Evolutionary conservation across 2,888 invertebrate species (phyloP), one percentile per base, ranked within the genome.

Genomic region (Acanthopleura granulata): DNA sequence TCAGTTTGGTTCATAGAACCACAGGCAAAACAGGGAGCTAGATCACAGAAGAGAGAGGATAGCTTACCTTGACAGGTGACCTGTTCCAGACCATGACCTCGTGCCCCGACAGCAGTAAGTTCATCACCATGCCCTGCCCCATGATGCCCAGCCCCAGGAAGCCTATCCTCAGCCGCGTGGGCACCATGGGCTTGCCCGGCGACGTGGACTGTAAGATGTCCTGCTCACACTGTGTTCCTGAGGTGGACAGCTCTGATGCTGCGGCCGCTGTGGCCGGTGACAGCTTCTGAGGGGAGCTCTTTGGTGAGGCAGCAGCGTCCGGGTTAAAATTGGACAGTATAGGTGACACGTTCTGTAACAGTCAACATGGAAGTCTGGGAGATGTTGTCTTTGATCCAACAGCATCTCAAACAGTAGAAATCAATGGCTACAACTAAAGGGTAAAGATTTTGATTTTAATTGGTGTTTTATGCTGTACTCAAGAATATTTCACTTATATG

Each of bases 91-190:
- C 94, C 82, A 95, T 93, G 74, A 98, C 96, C 88, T 94, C 95
- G 77, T 98, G 98, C 0, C 97, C 97, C 6, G 97, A 96, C 91
- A 95, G 95, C 86, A 98, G 93, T 74, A 98, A 93, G 91, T 98
- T 98, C 93, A 97, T 97, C 25, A 98, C 97, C 88, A 98, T 95
- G 40, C 97, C 97, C 77, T 95, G 94, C 72, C 98, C 98, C 95
- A 98, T 98, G 88, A 96, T 96, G 75, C 98, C 98, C 50, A 98
- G 93, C 0, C 98, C 98, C 49, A 98, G 93, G 91, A 98, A 98
- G 49, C 98, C 98, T 90, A 98, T 97, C 88, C 94, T 95, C 91
- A 95, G 93, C 80, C 93, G 93, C 29, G 97, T 96, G 0, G 98
- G 95, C 78, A 93, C 93, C 81, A 97, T 96, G 83, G 96, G 94